Conservation (phyloP, 2,113 vertebrate species). For the Cyprinodon tularosa region DNA sequence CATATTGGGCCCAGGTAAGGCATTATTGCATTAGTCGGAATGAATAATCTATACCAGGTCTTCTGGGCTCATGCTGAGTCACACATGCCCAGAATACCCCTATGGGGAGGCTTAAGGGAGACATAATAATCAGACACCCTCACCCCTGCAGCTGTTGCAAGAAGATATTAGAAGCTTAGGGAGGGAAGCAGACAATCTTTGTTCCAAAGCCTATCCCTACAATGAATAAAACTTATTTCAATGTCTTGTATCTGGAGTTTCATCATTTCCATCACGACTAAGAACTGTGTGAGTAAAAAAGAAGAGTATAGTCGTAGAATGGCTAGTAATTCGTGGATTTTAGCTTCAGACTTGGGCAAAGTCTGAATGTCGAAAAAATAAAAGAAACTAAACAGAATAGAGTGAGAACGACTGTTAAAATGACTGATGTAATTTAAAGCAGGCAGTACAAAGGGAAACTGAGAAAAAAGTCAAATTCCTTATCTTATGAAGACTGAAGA, state of each 20-base stretch:
- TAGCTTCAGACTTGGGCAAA: conserved; percentile 14
- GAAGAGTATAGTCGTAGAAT: conserved; percentile 27
- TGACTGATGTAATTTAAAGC: neutral
- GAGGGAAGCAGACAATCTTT: conserved; percentile 41
- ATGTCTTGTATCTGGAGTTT: conserved; percentile 34
- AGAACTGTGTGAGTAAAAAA: conserved; percentile 32
- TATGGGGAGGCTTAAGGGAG: conserved; percentile 42
- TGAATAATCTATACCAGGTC: conserved; percentile 37
- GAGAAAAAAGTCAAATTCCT: conserved; percentile 12
- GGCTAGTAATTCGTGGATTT: conserved; percentile 17
- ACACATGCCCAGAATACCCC: conserved; percentile 51
- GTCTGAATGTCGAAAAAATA: conserved; percentile 5
- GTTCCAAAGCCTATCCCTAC: conserved; percentile 15
- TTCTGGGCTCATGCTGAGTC: conserved; percentile 47
- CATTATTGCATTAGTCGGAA: conserved; percentile 42
- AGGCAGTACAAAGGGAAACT: conserved; percentile 1
- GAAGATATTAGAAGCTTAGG: conserved; percentile 43
- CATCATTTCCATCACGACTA: conserved; percentile 44
- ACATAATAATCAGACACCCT: conserved; percentile 58
- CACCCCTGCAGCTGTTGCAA: conserved; percentile 36
- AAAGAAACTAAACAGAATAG: neutral
- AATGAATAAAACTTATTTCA: conserved; percentile 49
- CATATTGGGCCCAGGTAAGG: conserved; percentile 43
- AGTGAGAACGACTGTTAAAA: neutral
- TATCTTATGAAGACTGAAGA: conserved; percentile 24